These are phyloP conservation scores for Pollenia labialis DNA, from an alignment of 2,888 invertebrate genomes.

Conservation along the genomic window DNA sequence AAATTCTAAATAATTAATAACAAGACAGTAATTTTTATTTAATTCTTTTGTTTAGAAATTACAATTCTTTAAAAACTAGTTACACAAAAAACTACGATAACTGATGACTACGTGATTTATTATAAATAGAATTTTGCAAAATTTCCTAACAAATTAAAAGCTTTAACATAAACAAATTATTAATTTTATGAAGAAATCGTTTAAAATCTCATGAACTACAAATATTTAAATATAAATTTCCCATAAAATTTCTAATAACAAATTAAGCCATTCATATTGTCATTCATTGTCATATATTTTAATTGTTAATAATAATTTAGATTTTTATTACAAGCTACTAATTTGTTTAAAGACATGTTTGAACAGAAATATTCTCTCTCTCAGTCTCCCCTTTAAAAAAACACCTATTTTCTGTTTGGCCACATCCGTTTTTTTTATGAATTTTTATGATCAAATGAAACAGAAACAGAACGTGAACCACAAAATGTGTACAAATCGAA, in stretches of 20 bases:
- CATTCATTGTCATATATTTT: slow-evolving; percentile 14
- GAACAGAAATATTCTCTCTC: neutral
- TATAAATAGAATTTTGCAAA: neutral
- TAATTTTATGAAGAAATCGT: neutral
- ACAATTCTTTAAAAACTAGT: no score
- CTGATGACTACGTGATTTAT: neutral
- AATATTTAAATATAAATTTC: neutral
- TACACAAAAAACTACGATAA: no score
- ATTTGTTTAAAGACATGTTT: neutral
- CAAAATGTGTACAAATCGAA: neutral
- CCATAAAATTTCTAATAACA: neutral
- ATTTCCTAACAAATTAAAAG: neutral
- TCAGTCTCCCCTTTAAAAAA: no score
- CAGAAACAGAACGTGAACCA: slow-evolving; percentile 35
- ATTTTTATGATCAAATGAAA: slow-evolving; percentile 60
- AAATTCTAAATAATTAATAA: no score
- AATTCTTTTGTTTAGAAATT: no score
- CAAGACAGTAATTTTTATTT: no score
- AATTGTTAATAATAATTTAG: neutral
- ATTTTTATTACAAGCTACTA: neutral
- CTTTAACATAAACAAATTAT: neutral
- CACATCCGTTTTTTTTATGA: slow-evolving; percentile 47
- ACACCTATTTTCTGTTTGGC: neutral
- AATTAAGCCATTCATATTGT: neutral
- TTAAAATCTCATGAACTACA: neutral